A percentile compares a stretch with the other conserved stretches of the same genome.
These are phyloP conservation scores for Haemorhous mexicanus DNA, from an alignment of 2,113 vertebrate genomes.

Conservation along the genomic window DNA sequence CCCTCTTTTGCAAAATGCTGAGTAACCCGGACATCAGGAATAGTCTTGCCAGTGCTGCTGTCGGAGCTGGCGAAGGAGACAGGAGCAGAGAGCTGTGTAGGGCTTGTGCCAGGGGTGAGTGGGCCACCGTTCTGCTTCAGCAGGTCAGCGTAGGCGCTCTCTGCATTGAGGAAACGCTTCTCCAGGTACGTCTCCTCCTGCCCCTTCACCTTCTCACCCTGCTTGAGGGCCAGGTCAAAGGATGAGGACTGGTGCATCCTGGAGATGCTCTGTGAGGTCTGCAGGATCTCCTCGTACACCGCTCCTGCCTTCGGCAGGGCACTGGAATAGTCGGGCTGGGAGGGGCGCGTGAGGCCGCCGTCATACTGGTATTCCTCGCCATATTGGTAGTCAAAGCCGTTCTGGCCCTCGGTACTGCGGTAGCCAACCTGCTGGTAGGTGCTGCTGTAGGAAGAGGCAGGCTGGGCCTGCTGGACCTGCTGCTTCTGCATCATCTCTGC, in stretches of 20 bases:
- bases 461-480: slow-evolving; percentile 76
- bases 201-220: slow-evolving; percentile 61
- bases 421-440: slow-evolving; percentile 73
- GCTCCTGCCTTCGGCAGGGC: slow-evolving; percentile 73
- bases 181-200: slow-evolving; percentile 69
- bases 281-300: slow-evolving; percentile 89
- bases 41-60: slow-evolving; percentile 70
- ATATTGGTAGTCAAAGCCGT: slow-evolving; percentile 78
- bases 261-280: slow-evolving; percentile 78
- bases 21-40: slow-evolving; percentile 85
- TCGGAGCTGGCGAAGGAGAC: slow-evolving; percentile 80
- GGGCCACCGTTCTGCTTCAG: slow-evolving; percentile 75
- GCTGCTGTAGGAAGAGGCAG: slow-evolving; percentile 67
- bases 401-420: slow-evolving; percentile 59
- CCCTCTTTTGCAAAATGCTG: slow-evolving; percentile 92
- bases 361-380: slow-evolving; percentile 78
- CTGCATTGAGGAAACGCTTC: slow-evolving; percentile 86
- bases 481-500: slow-evolving; percentile 93
- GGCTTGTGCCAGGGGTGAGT: slow-evolving; percentile 92
- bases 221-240: slow-evolving; percentile 67
- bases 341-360: neutral
- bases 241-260: slow-evolving; percentile 79
- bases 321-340: slow-evolving; percentile 74
- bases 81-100: slow-evolving; percentile 89
- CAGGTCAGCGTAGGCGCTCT: slow-evolving; percentile 75